Evolutionary conservation across 2,797 vertebrate species (phyloP).

Genomic region (Tapirus indicus): DNA sequence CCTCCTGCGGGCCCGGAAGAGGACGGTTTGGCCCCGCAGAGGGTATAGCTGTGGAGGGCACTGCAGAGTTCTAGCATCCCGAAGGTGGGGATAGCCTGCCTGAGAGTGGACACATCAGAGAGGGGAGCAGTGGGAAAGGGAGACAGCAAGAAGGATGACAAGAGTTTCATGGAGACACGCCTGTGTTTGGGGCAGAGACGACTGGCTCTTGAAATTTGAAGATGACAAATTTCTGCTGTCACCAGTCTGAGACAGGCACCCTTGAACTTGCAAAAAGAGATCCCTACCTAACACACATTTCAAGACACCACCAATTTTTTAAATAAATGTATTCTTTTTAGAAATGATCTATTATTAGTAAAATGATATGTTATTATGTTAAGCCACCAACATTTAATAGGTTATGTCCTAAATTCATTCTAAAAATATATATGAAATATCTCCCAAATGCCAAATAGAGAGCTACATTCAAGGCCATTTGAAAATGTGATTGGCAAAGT

Average conservation of each 20-base stretch:
- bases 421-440: not conserved
- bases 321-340: not conserved
- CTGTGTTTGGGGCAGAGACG: no score
- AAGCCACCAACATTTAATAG: not conserved
- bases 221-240: not conserved
- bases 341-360: not conserved
- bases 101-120: not conserved
- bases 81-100: no score
- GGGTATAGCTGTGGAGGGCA: rapidly evolving
- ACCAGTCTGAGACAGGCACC: not conserved
- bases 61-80: not conserved
- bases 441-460: not conserved
- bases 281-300: not conserved
- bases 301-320: not conserved
- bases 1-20: rapidly evolving
- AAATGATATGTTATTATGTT: not conserved
- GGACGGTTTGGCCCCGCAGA: not conserved
- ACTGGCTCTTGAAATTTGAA: rapidly evolving
- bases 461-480: not conserved
- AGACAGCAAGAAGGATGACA: no score
- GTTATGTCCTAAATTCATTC: not conserved
- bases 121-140: no score
- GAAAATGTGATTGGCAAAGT: not conserved
- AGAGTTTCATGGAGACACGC: rapidly evolving
- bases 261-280: not conserved